These are phyloP conservation scores for Austrofundulus limnaeus DNA, from an alignment of 2,113 vertebrate genomes.

Conservation along the genomic window DNA sequence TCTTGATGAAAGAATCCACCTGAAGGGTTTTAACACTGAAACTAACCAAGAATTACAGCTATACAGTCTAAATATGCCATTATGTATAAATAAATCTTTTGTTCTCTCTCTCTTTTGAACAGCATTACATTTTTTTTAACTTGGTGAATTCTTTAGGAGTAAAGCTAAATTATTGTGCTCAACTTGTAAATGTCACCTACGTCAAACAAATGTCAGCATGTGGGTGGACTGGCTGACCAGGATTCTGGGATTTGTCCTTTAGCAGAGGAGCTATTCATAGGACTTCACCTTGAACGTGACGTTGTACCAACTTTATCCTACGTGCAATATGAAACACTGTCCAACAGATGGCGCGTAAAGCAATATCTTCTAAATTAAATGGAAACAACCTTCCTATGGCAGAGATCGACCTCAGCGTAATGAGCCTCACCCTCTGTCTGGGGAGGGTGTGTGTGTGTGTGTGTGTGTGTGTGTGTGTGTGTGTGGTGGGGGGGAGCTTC, in stretches of 20 bases:
- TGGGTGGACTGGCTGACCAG: not conserved
- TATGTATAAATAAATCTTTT: not conserved
- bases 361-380: constrained; percentile 41
- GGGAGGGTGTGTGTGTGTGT: no score
- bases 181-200: constrained; percentile 9
- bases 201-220: constrained; percentile 15
- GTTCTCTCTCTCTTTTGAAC: no score
- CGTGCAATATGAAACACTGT: not conserved
- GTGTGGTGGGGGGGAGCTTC: constrained; percentile 31
- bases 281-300: constrained; percentile 24
- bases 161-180: not conserved
- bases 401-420: constrained; percentile 22
- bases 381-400: constrained; percentile 15
- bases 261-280: constrained; percentile 32
- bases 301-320: constrained; percentile 3
- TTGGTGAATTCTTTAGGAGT: constrained; percentile 8
- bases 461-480: no score
- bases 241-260: constrained; percentile 20
- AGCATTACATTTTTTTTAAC: not conserved
- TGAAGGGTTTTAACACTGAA: no score
- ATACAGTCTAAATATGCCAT: not conserved
- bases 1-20: constrained; percentile 17
- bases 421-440: constrained; percentile 30
- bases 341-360: constrained; percentile 37
- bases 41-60: not conserved